Conservation (phyloP, 1,140 invertebrate genomes). For the Micrasema longulum region DNA sequence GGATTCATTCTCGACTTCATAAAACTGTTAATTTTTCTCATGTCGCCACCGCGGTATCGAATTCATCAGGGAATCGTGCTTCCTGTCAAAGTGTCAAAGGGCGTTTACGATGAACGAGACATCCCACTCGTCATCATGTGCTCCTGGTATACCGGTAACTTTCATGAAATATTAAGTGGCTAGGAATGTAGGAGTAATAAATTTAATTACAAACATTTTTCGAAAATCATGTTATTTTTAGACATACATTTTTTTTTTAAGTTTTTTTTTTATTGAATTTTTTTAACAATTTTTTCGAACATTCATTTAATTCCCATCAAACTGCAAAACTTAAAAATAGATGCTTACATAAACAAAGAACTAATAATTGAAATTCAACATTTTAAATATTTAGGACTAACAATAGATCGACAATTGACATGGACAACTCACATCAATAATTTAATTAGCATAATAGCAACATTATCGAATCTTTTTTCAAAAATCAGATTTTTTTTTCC, state of each 20-base stretch:
- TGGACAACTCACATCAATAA: no score
- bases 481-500: no score
- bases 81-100: conserved; percentile 36
- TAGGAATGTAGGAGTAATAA: not conserved
- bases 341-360: no score
- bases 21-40: conserved; percentile 24
- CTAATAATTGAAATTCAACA: no score
- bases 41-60: conserved; percentile 1
- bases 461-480: no score
- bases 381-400: no score
- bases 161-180: not conserved
- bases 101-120: conserved; percentile 12
- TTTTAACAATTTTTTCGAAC: no score
- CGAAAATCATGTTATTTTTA: not conserved
- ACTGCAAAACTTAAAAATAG: no score
- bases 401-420: no score
- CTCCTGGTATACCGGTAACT: not conserved
- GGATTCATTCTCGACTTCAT: conserved; percentile 6
- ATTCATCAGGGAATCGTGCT: conserved; percentile 25
- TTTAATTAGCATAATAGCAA: no score
- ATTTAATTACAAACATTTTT: not conserved
- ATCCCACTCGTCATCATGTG: not conserved
- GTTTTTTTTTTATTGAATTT: not conserved
- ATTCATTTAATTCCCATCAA: no score
- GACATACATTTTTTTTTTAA: not conserved